Base-by-base conservation (phyloP, 2,888 invertebrate species). In the Acheta domesticus region DNA sequence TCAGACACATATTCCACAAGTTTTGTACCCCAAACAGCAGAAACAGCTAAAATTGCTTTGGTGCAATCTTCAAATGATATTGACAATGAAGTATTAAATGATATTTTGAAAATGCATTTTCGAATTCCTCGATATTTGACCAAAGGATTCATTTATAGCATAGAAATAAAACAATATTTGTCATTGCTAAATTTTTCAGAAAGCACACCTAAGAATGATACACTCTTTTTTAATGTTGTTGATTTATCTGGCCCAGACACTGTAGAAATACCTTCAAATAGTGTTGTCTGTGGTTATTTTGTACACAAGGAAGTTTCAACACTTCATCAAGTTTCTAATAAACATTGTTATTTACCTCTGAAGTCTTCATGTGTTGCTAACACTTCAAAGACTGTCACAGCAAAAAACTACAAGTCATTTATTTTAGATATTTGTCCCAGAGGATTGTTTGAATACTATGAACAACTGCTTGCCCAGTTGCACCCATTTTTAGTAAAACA, bases 91-190 rank as follows among this genome's bases (percentile, higher is more conserved):
- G 88, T 92, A 76, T 85, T 90, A 0, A 92, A 92, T 85, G 86
- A 89, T 78, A 86, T 77, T n/a, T 85, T 94, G 74, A 90, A 89
- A 83, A 92, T 91, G 84, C 91, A 92, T 85, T 94, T 95, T 85
- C 89, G 89, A 84, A 87, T 87, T 75, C 93, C 94, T 23, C 91
- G 91, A 84, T 87, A 92, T 83, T 84, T 94, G 8, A 90, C 90
- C 84, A 86, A 88, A 76, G 89, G 90, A 83, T 93, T 94, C 85
- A 86, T 92, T 74, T 91, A 94, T 84, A 88, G 88, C 78, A 89
- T 94, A 82, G 87, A 91, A 75, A 86, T 93, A 0, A n/a, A 89
- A 80, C 84, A 86, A 80, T 87, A 87, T 83, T 86, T 85, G 23
- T 85, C 87, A 21, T 86, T 85, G 83, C 88, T 86, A 82, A 84